Percentiles rank a stretch among this genome's conserved stretches.
These are phyloP conservation scores for Papilio dardanus DNA, from an alignment of 1,140 invertebrate species.

Conservation along the genomic window DNA sequence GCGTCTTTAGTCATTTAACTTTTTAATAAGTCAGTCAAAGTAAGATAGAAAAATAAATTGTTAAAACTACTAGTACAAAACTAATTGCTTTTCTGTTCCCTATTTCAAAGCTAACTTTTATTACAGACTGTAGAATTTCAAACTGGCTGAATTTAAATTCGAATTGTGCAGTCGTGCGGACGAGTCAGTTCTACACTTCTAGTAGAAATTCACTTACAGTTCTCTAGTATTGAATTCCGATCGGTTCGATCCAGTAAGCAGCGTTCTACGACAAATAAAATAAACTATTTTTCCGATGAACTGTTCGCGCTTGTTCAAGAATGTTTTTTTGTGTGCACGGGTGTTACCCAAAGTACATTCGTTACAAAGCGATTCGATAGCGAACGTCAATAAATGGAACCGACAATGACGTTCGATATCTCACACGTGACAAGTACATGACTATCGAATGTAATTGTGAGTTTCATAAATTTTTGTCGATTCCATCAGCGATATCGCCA, in stretches of 20 bases:
- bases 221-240: conserved; percentile 25
- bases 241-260: not conserved
- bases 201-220: conserved; percentile 1
- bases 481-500: too few relatives aligned
- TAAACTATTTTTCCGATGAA: not conserved
- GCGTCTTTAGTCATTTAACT: too few relatives aligned
- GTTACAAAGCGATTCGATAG: too few relatives aligned
- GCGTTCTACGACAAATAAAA: not conserved
- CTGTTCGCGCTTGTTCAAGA: too few relatives aligned
- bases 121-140: not conserved
- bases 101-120: not conserved
- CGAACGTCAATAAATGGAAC: too few relatives aligned
- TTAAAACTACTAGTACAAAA: too few relatives aligned
- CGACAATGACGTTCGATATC: too few relatives aligned
- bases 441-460: too few relatives aligned
- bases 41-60: not conserved
- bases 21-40: not conserved
- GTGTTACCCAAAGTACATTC: too few relatives aligned
- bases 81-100: not conserved
- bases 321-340: too few relatives aligned
- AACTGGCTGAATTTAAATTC: conserved; percentile 31
- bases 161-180: conserved; percentile 8
- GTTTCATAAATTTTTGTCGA: too few relatives aligned
- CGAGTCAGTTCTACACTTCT: conserved; percentile 27
- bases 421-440: too few relatives aligned